Evolutionary conservation across 2,797 vertebrate species (phyloP).

Genomic region (Lemur catta): DNA sequence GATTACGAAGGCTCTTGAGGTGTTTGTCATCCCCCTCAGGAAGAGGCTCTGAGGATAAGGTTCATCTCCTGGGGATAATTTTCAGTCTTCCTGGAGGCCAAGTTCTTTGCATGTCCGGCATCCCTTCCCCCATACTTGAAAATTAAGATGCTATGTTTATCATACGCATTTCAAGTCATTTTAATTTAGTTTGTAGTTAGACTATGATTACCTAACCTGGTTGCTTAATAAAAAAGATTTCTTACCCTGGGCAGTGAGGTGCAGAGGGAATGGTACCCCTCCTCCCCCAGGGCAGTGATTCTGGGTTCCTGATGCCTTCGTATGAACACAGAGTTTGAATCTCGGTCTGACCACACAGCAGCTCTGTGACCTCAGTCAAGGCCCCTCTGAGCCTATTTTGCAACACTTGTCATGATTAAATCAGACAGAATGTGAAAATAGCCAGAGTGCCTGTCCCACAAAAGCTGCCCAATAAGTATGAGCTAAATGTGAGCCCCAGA

Average conservation of each 20-base stretch:
- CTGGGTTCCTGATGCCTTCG: not conserved
- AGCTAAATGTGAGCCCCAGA: not conserved
- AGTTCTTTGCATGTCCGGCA: not conserved
- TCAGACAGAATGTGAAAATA: not conserved
- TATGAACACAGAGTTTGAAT: not conserved
- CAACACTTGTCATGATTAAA: not conserved
- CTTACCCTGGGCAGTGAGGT: not conserved
- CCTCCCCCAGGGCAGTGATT: accelerated
- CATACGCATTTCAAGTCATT: not conserved
- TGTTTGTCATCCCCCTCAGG: not conserved
- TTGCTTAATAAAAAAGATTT: not conserved
- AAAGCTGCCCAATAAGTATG: not conserved
- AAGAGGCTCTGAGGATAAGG: not conserved
- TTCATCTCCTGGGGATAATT: not conserved
- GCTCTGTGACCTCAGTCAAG: not conserved
- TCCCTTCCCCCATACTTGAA: not conserved
- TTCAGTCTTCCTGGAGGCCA: not conserved
- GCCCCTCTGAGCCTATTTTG: not conserved
- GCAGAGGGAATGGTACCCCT: not conserved
- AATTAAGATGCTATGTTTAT: not conserved
- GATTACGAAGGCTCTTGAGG: not conserved
- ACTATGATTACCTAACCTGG: not conserved
- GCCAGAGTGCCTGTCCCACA: no score
- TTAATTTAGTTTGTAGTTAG: not conserved
- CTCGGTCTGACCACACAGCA: not conserved